Evolutionary conservation across 2,888 invertebrate genomes (phyloP).

Genomic region (Trichogramma evanescens): DNA sequence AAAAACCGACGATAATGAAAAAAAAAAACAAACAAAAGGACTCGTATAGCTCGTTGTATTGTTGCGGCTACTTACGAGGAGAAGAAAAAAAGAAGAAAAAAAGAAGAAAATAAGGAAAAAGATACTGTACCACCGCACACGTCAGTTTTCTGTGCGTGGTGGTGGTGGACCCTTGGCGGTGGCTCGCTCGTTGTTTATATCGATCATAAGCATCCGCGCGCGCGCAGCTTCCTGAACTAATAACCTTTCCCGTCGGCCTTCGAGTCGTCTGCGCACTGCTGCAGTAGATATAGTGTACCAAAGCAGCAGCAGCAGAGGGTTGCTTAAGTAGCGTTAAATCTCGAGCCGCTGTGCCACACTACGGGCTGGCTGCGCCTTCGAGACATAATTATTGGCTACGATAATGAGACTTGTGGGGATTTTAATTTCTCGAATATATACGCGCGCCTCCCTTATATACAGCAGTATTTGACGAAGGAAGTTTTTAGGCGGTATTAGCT

Average conservation of each 20-base stretch:
- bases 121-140: no score
- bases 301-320: background rate
- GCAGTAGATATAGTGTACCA: conserved; percentile 13
- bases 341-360: background rate
- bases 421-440: background rate
- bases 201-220: conserved; percentile 26
- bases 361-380: background rate
- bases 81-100: no score
- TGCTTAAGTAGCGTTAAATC: background rate
- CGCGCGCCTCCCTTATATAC: background rate
- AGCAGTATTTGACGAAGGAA: background rate
- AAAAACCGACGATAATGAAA: no score
- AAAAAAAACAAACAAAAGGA: conserved; percentile 20
- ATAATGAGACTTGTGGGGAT: conserved; percentile 26
- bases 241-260: conserved; percentile 31
- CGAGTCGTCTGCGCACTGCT: background rate
- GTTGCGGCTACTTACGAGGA: no score
- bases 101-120: no score
- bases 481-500: background rate
- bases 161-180: no score
- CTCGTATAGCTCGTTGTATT: no score
- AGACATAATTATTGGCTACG: conserved; percentile 27
- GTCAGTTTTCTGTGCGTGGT: no score
- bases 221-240: conserved; percentile 40
- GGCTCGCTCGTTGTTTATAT: conserved; percentile 35